A percentile compares a stretch with the other conserved stretches of the same genome.
These are phyloP conservation scores for Cephonodes hylas DNA, from an alignment of 2,888 invertebrate species.

Conservation along the genomic window DNA sequence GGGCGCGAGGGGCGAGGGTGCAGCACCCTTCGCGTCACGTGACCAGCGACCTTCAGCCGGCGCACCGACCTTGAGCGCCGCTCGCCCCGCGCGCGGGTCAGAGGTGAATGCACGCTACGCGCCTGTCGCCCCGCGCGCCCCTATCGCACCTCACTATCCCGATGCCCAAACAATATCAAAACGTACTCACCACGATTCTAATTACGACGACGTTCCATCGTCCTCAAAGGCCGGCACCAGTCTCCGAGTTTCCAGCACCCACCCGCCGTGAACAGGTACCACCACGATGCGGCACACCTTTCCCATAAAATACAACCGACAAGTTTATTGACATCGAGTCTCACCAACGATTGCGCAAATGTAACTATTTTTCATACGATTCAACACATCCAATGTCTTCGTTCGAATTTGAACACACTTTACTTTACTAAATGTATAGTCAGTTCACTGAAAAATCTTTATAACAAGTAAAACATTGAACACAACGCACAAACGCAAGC, in stretches of 20 bases:
- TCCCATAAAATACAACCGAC: slow-evolving; percentile 79
- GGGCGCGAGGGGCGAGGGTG: slow-evolving; percentile 56
- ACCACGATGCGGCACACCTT: slow-evolving; percentile 76
- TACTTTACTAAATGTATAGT: slow-evolving; percentile 42
- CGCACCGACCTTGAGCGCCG: slow-evolving; percentile 79
- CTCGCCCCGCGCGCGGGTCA: slow-evolving; percentile 78
- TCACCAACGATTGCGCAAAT: slow-evolving; percentile 71
- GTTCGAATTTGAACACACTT: slow-evolving; percentile 55
- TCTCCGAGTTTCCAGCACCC: slow-evolving; percentile 52
- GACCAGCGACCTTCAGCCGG: slow-evolving; percentile 78
- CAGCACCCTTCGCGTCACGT: slow-evolving; percentile 77
- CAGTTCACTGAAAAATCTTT: slow-evolving; percentile 62
- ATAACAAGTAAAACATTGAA: slow-evolving; percentile 69
- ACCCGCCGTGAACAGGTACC: slow-evolving; percentile 71
- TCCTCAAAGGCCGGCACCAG: slow-evolving; percentile 36
- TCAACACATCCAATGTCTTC: slow-evolving; percentile 58
- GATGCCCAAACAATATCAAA: slow-evolving; percentile 48
- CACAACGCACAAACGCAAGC: slow-evolving; percentile 51
- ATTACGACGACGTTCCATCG: slow-evolving; percentile 55
- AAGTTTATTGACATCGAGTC: slow-evolving; percentile 80
- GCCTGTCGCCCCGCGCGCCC: slow-evolving; percentile 70
- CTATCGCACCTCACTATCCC: slow-evolving; percentile 35
- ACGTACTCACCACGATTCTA: slow-evolving; percentile 66
- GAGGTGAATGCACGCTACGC: slow-evolving; percentile 75
- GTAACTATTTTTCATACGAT: slow-evolving; percentile 46